Conservation (phyloP, 2,888 invertebrate genomes). For the Aelia acuminata region DNA sequence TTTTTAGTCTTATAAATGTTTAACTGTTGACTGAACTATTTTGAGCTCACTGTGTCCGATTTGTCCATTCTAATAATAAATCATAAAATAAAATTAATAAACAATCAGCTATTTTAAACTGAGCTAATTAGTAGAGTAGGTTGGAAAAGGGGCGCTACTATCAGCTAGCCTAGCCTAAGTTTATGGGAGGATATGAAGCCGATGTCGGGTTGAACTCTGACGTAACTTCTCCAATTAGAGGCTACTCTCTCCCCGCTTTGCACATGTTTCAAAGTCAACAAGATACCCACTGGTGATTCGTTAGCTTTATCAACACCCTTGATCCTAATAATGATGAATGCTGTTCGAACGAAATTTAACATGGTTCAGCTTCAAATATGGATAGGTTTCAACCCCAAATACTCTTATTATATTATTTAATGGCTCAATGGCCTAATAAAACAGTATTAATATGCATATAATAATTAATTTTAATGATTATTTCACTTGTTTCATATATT, state of each 20-base stretch:
- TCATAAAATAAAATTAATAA: too few species aligned
- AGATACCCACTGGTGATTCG: background rate
- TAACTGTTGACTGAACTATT: too few species aligned
- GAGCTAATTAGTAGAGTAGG: background rate
- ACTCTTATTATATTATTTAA: background rate
- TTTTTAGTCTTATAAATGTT: too few species aligned
- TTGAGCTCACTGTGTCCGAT: too few species aligned
- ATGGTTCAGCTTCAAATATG: too few species aligned
- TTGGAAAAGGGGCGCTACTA: background rate
- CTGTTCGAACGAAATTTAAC: background rate
- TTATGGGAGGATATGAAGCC: background rate
- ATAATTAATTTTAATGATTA: too few species aligned
- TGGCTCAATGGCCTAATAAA: too few species aligned
- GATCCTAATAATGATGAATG: background rate
- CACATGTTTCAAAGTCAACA: slow-evolving; percentile 6
- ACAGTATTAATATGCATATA: too few species aligned
- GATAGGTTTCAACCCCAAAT: background rate
- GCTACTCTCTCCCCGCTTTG: background rate
- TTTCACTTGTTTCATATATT: too few species aligned
- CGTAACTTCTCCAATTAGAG: slow-evolving; percentile 2
- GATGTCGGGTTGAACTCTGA: background rate
- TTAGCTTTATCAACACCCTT: background rate
- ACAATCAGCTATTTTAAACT: background rate
- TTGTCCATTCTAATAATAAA: too few species aligned
- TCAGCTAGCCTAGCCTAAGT: background rate